These are phyloP conservation scores for Scaptomyza cyrtandrae DNA, from an alignment of 2,888 invertebrate genomes.

Conservation along the genomic window DNA sequence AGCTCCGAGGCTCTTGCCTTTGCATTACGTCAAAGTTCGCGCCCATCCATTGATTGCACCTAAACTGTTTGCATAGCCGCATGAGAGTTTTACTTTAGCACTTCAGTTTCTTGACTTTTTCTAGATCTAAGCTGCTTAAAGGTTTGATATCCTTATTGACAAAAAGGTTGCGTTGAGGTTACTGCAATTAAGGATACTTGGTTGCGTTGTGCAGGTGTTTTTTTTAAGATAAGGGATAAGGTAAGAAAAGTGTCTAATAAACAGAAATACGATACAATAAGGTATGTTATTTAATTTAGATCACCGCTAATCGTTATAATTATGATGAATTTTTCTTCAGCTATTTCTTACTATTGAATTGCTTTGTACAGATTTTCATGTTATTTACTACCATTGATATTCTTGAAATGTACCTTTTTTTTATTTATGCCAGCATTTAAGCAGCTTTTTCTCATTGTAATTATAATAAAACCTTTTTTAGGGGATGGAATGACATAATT, in stretches of 20 bases:
- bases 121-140: slow-evolving; percentile 48
- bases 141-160: slow-evolving; percentile 48
- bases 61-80: slow-evolving; percentile 47
- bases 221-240: neutral
- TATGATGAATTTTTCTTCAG: neutral
- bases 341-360: neutral
- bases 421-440: neutral
- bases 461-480: no score
- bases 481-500: no score
- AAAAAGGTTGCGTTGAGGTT: neutral
- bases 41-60: slow-evolving; percentile 41
- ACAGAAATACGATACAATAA: neutral
- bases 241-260: neutral
- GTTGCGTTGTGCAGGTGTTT: slow-evolving; percentile 23
- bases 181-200: neutral
- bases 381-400: no score
- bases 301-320: slow-evolving; percentile 8
- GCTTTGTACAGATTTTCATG: no score
- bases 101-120: slow-evolving; percentile 43
- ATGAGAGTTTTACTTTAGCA: slow-evolving; percentile 39
- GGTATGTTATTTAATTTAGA: slow-evolving; percentile 18
- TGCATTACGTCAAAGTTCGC: slow-evolving; percentile 60
- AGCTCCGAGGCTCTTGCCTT: slow-evolving; percentile 19
- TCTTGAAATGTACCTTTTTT: neutral
- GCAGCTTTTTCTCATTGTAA: no score